phyloP scores from a whole-genome alignment of 2,113 vertebrate genomes.

The Corythornis cristatus region DNA sequence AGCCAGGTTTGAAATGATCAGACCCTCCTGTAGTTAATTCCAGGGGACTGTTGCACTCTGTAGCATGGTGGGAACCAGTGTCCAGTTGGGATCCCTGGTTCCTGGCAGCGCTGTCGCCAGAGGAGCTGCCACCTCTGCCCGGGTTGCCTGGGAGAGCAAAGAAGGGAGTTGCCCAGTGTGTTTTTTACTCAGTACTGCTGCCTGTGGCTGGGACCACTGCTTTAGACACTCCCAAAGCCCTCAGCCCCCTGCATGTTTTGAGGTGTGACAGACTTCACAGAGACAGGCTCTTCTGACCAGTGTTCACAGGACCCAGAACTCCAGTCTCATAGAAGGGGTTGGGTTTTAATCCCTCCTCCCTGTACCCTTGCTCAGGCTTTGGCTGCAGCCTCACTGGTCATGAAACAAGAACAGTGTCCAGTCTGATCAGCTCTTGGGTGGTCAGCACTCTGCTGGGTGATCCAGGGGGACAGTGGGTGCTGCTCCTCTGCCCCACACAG shows the following conservation, averaged over 20 bases:
- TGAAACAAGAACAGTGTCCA: neutral
- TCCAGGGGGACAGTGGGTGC: neutral
- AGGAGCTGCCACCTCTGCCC: neutral
- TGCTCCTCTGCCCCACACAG: neutral
- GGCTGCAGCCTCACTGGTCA: neutral
- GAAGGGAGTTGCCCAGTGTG: neutral
- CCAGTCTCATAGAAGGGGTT: neutral
- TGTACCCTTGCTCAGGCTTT: neutral
- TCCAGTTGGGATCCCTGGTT: neutral
- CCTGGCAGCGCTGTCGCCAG: accelerated
- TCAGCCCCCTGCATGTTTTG: neutral
- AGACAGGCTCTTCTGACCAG: neutral
- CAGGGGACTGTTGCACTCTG: neutral
- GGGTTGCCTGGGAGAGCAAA: neutral
- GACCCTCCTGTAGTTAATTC: neutral
- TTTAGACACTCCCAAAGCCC: neutral
- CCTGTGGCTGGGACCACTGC: neutral
- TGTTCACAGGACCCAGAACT: neutral
- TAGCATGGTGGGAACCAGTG: neutral
- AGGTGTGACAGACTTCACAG: neutral
- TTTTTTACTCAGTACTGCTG: neutral
- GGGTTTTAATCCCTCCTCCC: neutral
- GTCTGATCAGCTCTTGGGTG: neutral
- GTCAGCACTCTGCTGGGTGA: neutral
- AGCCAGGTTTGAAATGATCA: neutral